Base-by-base conservation (phyloP, 2,888 invertebrate species). In the Serripes groenlandicus region DNA sequence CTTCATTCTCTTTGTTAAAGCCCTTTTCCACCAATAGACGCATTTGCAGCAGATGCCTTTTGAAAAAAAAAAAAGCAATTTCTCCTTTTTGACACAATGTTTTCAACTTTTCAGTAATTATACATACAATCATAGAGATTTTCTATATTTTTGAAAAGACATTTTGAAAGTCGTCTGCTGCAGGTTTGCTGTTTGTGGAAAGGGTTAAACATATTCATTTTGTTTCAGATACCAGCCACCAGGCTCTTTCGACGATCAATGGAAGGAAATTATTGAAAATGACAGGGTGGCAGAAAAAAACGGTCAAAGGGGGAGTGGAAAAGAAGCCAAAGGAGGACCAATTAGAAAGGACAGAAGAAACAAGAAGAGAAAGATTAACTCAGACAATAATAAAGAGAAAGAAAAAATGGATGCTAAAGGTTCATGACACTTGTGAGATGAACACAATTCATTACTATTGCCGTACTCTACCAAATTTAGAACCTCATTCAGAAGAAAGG, bases 211-310 rank as follows among this genome's bases (percentile, higher is more conserved):
- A 66, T 11, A 32, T 4, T 21, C 5, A n/a, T 34, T 73, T 69
- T 23, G 28, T 18, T 52, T 32, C 32, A 90, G 90, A 3, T 90
- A 90, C 42, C 90, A 90, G 56, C 77, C 86, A 56, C 88, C 90
- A 15, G 88, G 88, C 1, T 82, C 81, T 9, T 83, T 85, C 68
- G 86, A 88, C 68, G 82, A 81, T n/a, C 85, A 87, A 49, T 89
- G 87, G 90, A 88, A 84, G 74, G 82, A 82, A n/a, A 64, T 85
- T 5, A 62, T 82, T 11, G 71, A 71, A 26, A 78, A 83, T 9
- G 78, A 78, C 74, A 69, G 69, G 66, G 35, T 26, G 18, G 37
- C 21, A 7, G n/a, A 23, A 9, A 42, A 42, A 26, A 66, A 66
- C 7, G 23, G 42, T 15, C 42, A 66, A 18, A 3, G 32, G 11